phyloP scores from a whole-genome alignment of 2,888 invertebrate genomes.

The Brenthis daphne region DNA sequence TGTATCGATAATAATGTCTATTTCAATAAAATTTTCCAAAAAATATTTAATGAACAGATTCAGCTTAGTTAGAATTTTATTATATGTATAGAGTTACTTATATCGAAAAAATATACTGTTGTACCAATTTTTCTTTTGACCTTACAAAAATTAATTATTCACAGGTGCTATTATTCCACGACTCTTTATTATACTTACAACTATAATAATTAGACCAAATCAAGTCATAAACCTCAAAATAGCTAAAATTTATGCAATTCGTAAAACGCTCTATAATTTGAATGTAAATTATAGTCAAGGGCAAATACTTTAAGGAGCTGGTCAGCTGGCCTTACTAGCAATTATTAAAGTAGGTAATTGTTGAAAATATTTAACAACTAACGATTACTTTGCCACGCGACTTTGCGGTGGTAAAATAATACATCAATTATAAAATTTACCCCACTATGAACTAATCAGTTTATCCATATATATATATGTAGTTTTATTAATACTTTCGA shows the following conservation, averaged over 20 bases:
- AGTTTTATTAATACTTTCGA: too few species aligned
- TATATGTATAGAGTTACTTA: too few species aligned
- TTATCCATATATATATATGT: too few species aligned
- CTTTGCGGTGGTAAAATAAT: too few species aligned
- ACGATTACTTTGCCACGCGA: not conserved
- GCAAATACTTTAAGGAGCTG: constrained; percentile 35
- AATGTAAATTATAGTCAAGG: constrained; percentile 43
- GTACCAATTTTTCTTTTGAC: too few species aligned
- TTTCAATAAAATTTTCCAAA: too few species aligned
- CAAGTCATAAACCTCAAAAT: constrained; percentile 33
- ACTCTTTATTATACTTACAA: constrained; percentile 17
- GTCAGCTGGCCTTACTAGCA: constrained; percentile 25
- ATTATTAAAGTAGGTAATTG: constrained; percentile 33
- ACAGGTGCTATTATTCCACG: not conserved
- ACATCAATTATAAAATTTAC: too few species aligned
- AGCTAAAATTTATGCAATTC: constrained; percentile 33
- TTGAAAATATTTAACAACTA: constrained; percentile 19
- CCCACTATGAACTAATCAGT: too few species aligned
- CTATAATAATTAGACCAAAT: constrained; percentile 32
- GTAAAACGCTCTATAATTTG: constrained; percentile 51
- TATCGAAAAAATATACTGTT: too few species aligned
- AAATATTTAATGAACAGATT: too few species aligned
- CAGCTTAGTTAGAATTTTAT: too few species aligned
- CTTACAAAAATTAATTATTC: not conserved
- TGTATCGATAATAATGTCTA: too few species aligned